Conservation (phyloP, 2,113 vertebrate species). For the Boleophthalmus pectinirostris region DNA sequence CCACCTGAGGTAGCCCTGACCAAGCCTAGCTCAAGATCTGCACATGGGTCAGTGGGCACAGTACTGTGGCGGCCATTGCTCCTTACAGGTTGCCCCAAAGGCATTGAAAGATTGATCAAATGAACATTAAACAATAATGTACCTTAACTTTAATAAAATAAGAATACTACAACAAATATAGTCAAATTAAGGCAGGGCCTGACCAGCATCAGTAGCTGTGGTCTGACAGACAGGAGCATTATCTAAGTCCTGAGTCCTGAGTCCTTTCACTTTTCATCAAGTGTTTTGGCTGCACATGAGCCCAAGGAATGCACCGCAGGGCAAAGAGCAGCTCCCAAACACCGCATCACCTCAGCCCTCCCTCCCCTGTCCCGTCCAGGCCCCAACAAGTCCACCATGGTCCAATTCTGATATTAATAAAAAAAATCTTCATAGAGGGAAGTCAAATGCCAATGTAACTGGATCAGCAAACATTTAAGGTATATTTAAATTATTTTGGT, state of each 20-base stretch:
- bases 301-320: constrained; percentile 72
- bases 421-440: neutral
- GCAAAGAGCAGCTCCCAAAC: constrained; percentile 56
- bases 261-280: constrained; percentile 68
- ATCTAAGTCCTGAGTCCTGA: constrained; percentile 43
- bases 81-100: no score
- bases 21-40: no score
- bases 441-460: no score
- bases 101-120: no score
- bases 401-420: constrained; percentile 16
- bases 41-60: no score
- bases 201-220: constrained; percentile 39
- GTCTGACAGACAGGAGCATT: constrained; percentile 39
- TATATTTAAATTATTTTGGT: no score
- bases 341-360: constrained; percentile 24
- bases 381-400: constrained; percentile 57
- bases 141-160: neutral
- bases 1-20: no score
- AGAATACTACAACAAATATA: neutral
- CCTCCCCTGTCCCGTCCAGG: constrained; percentile 29
- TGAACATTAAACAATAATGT: no score
- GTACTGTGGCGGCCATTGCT: no score
- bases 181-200: constrained; percentile 1
- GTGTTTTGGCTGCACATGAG: constrained; percentile 53
- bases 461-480: no score